A percentile compares a stretch with the other conserved stretches of the same genome.
phyloP scores from a whole-genome alignment of 2,113 vertebrate species.

The Chaenocephalus aceratus region DNA sequence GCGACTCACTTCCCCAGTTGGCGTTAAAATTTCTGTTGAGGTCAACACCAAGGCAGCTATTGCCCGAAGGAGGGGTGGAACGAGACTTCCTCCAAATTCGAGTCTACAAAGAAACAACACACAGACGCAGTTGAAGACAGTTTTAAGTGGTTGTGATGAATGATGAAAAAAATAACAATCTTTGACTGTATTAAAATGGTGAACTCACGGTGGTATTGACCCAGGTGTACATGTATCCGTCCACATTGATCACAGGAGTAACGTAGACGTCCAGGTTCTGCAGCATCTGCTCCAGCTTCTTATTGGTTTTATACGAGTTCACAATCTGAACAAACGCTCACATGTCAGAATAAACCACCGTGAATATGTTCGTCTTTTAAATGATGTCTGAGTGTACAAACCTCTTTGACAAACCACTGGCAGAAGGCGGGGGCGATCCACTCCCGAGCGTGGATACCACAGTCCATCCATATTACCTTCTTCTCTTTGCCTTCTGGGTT shows the following conservation, averaged over 20 bases:
- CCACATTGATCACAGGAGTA: slow-evolving; percentile 85
- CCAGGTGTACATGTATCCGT: slow-evolving; percentile 85
- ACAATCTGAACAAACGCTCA: slow-evolving; percentile 72
- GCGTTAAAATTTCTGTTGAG: slow-evolving; percentile 85
- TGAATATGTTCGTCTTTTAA: neutral
- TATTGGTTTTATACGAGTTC: slow-evolving; percentile 75
- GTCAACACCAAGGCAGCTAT: slow-evolving; percentile 81
- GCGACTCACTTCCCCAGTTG: slow-evolving; percentile 86
- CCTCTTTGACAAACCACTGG: slow-evolving; percentile 90
- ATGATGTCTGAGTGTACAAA: slow-evolving; percentile 34
- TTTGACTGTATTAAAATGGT: no score
- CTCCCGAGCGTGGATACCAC: slow-evolving; percentile 87
- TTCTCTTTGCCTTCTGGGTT: slow-evolving; percentile 68
- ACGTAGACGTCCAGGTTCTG: slow-evolving; percentile 84
- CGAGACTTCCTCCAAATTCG: slow-evolving; percentile 86
- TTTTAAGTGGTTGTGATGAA: neutral
- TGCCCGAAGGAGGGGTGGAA: slow-evolving; percentile 52
- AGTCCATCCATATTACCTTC: slow-evolving; percentile 88
- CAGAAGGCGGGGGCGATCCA: slow-evolving; percentile 89
- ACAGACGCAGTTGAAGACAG: neutral
- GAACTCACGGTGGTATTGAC: slow-evolving; percentile 64
- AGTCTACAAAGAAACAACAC: slow-evolving; percentile 63
- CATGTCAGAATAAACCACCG: neutral
- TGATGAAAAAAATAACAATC: neutral
- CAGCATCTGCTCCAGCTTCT: slow-evolving; percentile 75